phyloP scores from a whole-genome alignment of 2,113 vertebrate genomes.

The Microtus pennsylvanicus region DNA sequence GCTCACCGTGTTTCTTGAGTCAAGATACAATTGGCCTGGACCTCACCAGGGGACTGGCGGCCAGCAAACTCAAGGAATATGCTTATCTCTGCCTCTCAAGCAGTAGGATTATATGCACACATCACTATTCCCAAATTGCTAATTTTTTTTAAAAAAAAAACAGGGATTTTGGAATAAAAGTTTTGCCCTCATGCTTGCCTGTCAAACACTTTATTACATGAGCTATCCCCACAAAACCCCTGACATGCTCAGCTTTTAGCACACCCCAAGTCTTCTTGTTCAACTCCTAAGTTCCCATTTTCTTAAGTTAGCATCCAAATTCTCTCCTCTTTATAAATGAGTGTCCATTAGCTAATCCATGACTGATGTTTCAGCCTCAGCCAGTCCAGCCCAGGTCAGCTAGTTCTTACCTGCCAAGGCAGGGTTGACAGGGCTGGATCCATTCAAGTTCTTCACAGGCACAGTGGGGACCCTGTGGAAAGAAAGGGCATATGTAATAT shows the following conservation, averaged over 20 bases:
- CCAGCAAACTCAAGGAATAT: neutral
- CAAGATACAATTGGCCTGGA: neutral
- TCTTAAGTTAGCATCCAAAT: neutral
- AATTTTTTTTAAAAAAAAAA: neutral
- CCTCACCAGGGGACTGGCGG: neutral
- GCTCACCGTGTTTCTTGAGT: neutral
- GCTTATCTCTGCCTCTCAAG: neutral
- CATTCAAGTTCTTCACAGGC: conserved; percentile 96
- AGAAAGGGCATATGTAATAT: neutral
- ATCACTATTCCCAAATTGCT: too few relatives aligned
- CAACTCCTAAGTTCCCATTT: too few relatives aligned
- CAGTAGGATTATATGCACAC: neutral
- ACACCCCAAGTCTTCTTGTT: neutral
- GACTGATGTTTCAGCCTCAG: neutral
- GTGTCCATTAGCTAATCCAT: rapidly evolving
- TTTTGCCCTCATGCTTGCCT: neutral
- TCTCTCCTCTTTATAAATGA: neutral
- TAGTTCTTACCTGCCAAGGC: conserved; percentile 92
- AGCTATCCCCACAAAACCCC: neutral
- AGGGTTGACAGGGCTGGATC: conserved; percentile 94
- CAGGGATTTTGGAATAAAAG: neutral
- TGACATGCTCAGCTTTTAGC: neutral
- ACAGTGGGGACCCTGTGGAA: conserved; percentile 92
- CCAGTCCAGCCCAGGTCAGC: too few relatives aligned
- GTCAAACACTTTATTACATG: neutral